Conservation (phyloP, 2,888 invertebrate species). For the Melangyna quadrimaculata region DNA sequence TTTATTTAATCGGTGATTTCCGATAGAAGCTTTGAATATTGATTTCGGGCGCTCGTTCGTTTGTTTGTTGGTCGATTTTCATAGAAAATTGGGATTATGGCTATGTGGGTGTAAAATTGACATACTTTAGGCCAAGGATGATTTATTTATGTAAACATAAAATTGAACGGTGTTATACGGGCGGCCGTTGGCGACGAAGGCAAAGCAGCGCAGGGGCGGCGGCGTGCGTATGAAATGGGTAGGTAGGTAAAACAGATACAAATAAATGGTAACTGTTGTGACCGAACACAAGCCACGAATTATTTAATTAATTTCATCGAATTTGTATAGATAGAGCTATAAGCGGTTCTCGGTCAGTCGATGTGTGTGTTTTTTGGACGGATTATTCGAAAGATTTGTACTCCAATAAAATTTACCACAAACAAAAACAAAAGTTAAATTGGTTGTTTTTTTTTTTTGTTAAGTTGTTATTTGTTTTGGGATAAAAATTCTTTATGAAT, state of each 20-base stretch:
- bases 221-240: neutral
- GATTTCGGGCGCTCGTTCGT: conserved; percentile 31
- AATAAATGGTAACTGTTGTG: conserved; percentile 44
- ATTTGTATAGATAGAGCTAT: conserved; percentile 30
- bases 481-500: conserved; percentile 8
- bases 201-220: neutral
- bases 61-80: neutral
- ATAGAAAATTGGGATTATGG: conserved; percentile 17
- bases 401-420: conserved; percentile 8
- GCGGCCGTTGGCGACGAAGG: neutral
- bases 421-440: neutral
- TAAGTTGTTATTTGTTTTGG: neutral
- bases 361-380: conserved; percentile 2
- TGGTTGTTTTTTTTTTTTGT: neutral
- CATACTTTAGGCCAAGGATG: conserved; percentile 49
- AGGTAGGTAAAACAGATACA: conserved; percentile 28
- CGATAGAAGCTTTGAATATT: conserved; percentile 68
- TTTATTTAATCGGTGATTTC: conserved; percentile 67
- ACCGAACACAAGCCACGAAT: conserved; percentile 54
- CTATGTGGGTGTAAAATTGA: conserved; percentile 55
- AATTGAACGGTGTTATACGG: neutral
- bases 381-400: conserved; percentile 13
- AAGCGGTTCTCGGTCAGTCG: conserved; percentile 5
- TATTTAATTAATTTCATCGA: conserved; percentile 60
- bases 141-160: conserved; percentile 56